Evolutionary conservation across 2,888 invertebrate species (phyloP).

Genomic region (Euzetes globulus): DNA sequence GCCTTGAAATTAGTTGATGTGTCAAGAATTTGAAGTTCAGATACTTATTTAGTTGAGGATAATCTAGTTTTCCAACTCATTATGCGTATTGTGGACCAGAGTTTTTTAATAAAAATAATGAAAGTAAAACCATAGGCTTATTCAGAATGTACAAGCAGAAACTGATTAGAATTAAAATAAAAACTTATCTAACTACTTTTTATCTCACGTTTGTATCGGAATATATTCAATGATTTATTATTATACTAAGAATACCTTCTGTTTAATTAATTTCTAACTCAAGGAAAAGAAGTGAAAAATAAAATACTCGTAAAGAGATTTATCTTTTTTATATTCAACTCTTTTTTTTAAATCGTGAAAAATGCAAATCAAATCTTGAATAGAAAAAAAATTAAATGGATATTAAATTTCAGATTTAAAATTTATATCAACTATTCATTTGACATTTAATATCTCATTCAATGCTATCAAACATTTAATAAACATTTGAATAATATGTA

Average conservation of each 20-base stretch:
- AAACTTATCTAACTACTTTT: background rate
- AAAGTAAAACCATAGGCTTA: too few relatives aligned
- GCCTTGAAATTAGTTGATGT: too few relatives aligned
- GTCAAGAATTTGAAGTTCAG: too few relatives aligned
- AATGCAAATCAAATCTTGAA: background rate
- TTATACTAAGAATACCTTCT: background rate
- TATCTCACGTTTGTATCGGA: background rate
- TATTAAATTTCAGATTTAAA: background rate
- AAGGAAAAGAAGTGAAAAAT: background rate
- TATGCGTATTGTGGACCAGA: too few relatives aligned
- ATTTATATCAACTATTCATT: background rate
- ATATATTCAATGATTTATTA: background rate
- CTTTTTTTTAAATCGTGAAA: too few relatives aligned
- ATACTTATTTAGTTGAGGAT: too few relatives aligned
- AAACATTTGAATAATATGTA: constrained; percentile 1
- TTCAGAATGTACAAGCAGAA: too few relatives aligned
- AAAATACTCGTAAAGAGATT: background rate
- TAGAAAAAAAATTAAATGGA: background rate
- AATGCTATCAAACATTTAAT: background rate
- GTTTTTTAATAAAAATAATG: too few relatives aligned
- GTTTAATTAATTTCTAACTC: background rate
- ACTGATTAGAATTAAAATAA: too few relatives aligned
- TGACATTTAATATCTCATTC: background rate
- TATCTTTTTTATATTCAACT: background rate
- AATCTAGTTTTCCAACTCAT: too few relatives aligned